Evolutionary conservation across 2,113 vertebrate species (phyloP), one percentile per base, ranked within the genome.

Genomic region (Bufo gargarizans): DNA sequence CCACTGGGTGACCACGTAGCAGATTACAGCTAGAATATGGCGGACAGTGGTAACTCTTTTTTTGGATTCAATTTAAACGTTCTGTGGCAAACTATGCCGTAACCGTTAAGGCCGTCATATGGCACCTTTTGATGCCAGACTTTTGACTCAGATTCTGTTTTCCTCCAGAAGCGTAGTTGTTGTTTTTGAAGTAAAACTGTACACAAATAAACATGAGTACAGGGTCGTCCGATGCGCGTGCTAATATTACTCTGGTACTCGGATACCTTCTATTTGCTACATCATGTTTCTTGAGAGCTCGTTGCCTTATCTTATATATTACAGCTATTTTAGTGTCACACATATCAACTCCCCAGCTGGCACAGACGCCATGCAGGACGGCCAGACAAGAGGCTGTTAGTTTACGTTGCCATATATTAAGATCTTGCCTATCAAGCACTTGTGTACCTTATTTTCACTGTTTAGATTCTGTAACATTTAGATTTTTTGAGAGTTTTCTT

Each of bases 201-300:
- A 58, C 9, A 5, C 53, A 53, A 53, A 53, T 6, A 9, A 53
- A 53, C 33, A 33, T 33, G 9, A 53, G 9, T 10, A 67, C 13
- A 16, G 6, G 12, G 69, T 45, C 4, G 4, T 72, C 8, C 33
- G 61, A 3, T 43, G 61, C 2, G 65, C 65, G 6, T 22, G 6
- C 11, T 33, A 9, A 6, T 14, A 45, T 53, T 12, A 77, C 45
- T 53, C 47, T 20, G 20, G 82, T 84, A 85, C 13, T 59, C 2
- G 8, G 33, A 13, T 47, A 14, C 19, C 19, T 43, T 33, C 65
- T 86, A 77, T 77, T 77, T 77, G 72, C 69, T 85, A 43, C 69
- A 85, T 85, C 33, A 47, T 85, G 83, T 76, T 85, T 85, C 67
- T 85, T 67, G 76, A 53, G 49, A 67, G 74, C 74, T 65, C 59